Base-by-base conservation (phyloP, 2,888 invertebrate species). In the Oscheius myriophilus region DNA sequence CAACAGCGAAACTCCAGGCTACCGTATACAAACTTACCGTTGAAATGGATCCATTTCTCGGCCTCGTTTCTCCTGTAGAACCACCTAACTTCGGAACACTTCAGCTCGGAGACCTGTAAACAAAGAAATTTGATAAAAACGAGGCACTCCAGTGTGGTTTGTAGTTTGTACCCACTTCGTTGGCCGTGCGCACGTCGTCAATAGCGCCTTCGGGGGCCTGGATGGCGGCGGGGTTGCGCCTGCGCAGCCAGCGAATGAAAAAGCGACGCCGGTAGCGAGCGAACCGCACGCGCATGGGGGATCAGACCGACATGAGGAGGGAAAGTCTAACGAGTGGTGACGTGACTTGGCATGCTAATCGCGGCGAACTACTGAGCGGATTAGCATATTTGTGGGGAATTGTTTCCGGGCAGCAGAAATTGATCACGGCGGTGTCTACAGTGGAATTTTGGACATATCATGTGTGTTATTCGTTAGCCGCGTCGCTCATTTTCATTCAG, bases 21-120 rank as follows among this genome's bases (percentile, higher is more conserved):
- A n/a, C n/a, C n/a, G n/a, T n/a, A 49, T 21, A 49, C 6, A n/a
- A 49, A 49, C n/a, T n/a, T n/a, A 62, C 81, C 81, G 45, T 76
- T 78, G 67, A 82, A 79, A 18, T 80, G 74, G 1, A 58, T 62
- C 81, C 81, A 82, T 42, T 74, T 74, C 14, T 67, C 55, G 11
- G 66, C 69, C 39, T 65, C 63, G 14, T 55, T 67, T 23, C 67
- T 66, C 55, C 78, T 73, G 67, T 79, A 80, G 69, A 84, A 85
- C 85, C 85, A 85, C 62, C 85, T 67, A 0, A 84, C 76, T 71
- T 85, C 85, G 1, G 71, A 66, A 63, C 80, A 80, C 39, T 70
- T 72, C 43, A 82, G 67, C 43, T 80, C 81, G 2, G 74, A 74
- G 2, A 82, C 82, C 79, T 80, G 75, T 2, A 75, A 76, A 14